These are phyloP conservation scores for Lathronympha strigana DNA, from an alignment of 2,888 invertebrate species.

Conservation along the genomic window DNA sequence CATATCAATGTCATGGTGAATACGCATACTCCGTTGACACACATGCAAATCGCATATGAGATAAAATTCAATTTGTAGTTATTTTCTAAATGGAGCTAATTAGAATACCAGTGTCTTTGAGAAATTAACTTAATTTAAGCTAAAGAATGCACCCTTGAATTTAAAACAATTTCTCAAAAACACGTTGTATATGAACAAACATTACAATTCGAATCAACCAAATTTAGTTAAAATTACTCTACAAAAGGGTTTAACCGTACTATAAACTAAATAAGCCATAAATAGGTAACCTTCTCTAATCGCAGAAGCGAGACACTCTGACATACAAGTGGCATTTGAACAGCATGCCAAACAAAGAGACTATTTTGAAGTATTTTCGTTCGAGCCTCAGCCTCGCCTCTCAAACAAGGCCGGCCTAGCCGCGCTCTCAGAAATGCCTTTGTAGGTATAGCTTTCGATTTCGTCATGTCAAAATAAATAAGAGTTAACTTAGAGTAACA, in stretches of 20 bases:
- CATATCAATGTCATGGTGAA: too few species aligned
- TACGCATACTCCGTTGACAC: too few species aligned
- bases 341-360: constrained; percentile 64
- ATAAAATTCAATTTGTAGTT: too few species aligned
- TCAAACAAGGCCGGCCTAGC: constrained; percentile 60
- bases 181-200: background rate
- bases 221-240: background rate
- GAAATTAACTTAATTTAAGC: too few species aligned
- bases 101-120: too few species aligned
- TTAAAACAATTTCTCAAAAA: too few species aligned
- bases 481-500: constrained; percentile 14
- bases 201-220: background rate
- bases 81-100: too few species aligned
- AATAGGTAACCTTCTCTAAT: constrained; percentile 41
- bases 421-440: constrained; percentile 43
- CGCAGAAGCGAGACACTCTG: constrained; percentile 61
- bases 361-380: constrained; percentile 61
- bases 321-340: constrained; percentile 70
- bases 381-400: constrained; percentile 63
- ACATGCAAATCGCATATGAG: too few species aligned
- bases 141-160: too few species aligned
- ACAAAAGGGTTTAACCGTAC: background rate
- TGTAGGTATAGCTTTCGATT: constrained; percentile 27
- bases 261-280: constrained; percentile 11
- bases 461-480: constrained; percentile 26